phyloP scores from a whole-genome alignment of 2,888 invertebrate species.

The Buathra laborator region DNA sequence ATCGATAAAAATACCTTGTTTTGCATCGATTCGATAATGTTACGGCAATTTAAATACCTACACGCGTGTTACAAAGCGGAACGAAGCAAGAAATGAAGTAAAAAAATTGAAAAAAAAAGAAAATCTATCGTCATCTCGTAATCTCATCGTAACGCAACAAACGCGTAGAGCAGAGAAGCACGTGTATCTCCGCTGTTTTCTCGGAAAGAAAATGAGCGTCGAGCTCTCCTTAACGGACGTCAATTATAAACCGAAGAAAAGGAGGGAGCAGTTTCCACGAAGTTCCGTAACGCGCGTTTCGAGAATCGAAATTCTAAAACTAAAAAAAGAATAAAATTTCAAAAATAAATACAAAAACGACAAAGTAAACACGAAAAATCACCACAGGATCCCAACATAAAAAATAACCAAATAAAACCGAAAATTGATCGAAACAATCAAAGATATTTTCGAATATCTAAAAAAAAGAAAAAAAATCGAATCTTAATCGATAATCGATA shows the following conservation, averaged over 20 bases:
- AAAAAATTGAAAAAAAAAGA: neutral
- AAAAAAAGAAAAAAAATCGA: neutral
- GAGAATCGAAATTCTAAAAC: conserved; percentile 21
- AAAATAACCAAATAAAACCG: neutral
- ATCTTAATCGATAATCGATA: neutral
- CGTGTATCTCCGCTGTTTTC: conserved; percentile 5
- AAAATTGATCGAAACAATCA: neutral
- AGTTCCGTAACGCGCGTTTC: conserved; percentile 35
- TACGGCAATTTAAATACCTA: neutral
- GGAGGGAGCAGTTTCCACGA: conserved; percentile 36
- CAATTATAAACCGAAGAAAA: conserved; percentile 34
- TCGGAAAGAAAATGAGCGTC: conserved; percentile 37
- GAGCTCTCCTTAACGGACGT: conserved; percentile 33
- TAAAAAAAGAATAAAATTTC: neutral
- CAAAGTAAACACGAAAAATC: neutral
- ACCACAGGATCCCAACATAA: neutral
- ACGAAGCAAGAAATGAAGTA: neutral
- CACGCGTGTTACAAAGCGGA: neutral
- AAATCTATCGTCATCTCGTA: conserved; percentile 16
- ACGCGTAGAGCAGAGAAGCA: neutral
- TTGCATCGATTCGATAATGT: neutral
- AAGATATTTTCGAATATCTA: neutral
- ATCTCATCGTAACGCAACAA: conserved; percentile 12
- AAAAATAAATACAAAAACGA: neutral
- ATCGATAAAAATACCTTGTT: neutral